Base-by-base conservation (phyloP, 2,797 vertebrate species). In the Anabas testudineus region DNA sequence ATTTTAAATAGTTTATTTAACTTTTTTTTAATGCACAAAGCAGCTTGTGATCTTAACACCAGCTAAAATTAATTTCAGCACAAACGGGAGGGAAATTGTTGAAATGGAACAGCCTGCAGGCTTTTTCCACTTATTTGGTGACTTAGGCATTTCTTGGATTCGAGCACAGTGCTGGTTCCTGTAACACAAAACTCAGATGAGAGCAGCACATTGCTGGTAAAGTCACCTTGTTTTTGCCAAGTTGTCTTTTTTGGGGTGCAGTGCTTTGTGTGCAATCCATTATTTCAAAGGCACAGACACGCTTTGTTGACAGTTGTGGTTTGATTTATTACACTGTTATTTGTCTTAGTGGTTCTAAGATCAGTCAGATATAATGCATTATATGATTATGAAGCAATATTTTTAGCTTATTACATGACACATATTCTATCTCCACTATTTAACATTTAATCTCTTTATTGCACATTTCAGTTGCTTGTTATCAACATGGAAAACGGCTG, bases 181-280 rank as follows among this genome's bases (percentile, higher is more conserved):
- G 89, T 91, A 88, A 92, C 78, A 90, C 80, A 85, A 92, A 87
- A 90, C 87, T 87, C 73, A 76, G 83, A 92, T 83, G 86, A 91
- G 84, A 87, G 85, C 82, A 89, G 87, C 88, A 85, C 86, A 84
- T 88, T 90, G 86, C 86, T 89, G 84, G 85, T 89, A 91, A 90
- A 90, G 84, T 87, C 86, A 89, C 88, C 87, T 90, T 90, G 87
- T 91, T 92, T 89, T 88, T 90, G 90, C 89, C 88, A 89, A 90
- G 81, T 88, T 89, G 82, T 86, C 55, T 78, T 74, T 86, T 81
- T 86, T 72, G 18, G 42, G 55, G 47, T 52, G 74, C 41, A 67
- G 68, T 75, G 80, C 80, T 81, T 70, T 71, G 58, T 84, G 64
- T 69, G 79, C 82, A 80, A 60, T 84, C 71, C 69, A 55, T 84